A percentile compares a stretch with the other conserved stretches of the same genome.
Evolutionary conservation across 2,113 vertebrate genomes (phyloP).

Genomic region (Cettia cetti): DNA sequence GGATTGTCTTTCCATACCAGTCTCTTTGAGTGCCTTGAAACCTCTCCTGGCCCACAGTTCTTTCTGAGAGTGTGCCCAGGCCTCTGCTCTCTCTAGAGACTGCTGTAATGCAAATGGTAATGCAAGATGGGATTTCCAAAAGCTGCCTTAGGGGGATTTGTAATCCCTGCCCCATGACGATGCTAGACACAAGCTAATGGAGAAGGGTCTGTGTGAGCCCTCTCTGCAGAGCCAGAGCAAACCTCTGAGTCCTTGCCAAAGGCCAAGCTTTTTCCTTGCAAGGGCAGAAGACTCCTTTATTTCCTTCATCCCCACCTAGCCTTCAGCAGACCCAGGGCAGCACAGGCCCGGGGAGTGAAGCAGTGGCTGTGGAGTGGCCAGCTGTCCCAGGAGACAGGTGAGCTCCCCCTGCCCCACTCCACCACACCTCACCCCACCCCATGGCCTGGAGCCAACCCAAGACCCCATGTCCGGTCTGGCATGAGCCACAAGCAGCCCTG

Average conservation of each 20-base stretch:
- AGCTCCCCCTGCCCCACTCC: not conserved
- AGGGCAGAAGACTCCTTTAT: not conserved
- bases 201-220: not conserved
- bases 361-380: not conserved
- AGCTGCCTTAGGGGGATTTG: slow-evolving; percentile 43
- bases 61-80: not conserved
- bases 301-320: not conserved
- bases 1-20: not conserved
- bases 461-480: fast-evolving
- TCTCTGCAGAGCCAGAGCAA: not conserved
- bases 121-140: slow-evolving; percentile 56
- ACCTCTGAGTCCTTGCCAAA: not conserved
- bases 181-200: slow-evolving; percentile 44
- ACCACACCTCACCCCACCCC: not conserved
- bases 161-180: slow-evolving; percentile 50
- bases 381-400: fast-evolving
- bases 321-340: not conserved
- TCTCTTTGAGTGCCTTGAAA: not conserved
- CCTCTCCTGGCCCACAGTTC: not conserved
- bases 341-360: fast-evolving
- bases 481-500: not conserved
- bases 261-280: not conserved
- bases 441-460: not conserved
- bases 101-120: slow-evolving; percentile 35
- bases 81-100: not conserved